Evolutionary conservation across 2,797 vertebrate genomes (phyloP).

Genomic region (Tadarida brasiliensis): DNA sequence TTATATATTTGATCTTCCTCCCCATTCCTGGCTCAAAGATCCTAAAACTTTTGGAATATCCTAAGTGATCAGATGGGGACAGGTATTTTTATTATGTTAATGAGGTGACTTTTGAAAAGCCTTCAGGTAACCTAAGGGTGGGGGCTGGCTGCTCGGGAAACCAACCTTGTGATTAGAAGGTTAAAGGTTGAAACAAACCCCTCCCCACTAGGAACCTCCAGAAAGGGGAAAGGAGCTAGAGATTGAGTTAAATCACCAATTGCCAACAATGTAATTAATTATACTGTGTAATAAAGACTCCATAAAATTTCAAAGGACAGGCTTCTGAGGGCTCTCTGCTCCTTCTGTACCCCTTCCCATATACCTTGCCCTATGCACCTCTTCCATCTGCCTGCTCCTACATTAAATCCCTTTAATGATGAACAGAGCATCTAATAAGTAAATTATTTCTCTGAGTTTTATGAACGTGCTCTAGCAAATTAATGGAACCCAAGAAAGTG

Average conservation of each 20-base stretch:
- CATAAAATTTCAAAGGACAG: background rate
- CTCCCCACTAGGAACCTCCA: background rate
- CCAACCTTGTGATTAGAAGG: background rate
- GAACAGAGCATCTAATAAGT: background rate
- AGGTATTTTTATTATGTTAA: background rate
- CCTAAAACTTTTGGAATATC: background rate
- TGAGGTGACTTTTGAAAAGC: background rate
- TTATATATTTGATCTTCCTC: background rate
- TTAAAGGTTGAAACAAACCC: too few relatives aligned
- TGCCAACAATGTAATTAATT: background rate
- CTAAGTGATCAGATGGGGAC: background rate
- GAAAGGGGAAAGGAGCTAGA: background rate
- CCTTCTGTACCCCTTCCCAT: background rate
- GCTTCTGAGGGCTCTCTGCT: background rate
- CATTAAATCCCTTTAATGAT: background rate
- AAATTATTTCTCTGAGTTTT: background rate
- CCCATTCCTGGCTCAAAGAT: background rate
- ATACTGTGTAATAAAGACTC: background rate
- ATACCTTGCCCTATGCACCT: background rate
- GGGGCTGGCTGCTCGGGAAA: background rate
- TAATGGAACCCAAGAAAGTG: background rate
- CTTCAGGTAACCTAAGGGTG: background rate
- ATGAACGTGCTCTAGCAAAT: background rate
- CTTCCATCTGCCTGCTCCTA: background rate
- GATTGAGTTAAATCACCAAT: background rate